phyloP scores from a whole-genome alignment of 2,888 invertebrate genomes.

The Agrotis puta region DNA sequence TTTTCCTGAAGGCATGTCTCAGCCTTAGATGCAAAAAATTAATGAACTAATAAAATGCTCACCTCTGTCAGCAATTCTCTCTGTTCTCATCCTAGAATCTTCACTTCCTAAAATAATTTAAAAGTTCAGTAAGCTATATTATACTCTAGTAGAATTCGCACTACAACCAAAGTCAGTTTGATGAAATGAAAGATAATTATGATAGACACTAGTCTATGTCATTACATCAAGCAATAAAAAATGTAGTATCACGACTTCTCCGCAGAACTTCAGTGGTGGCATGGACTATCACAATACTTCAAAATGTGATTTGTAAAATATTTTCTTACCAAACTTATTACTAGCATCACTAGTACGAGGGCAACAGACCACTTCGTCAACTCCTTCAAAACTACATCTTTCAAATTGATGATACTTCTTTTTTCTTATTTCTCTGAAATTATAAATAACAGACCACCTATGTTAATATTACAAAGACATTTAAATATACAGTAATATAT shows the following conservation, averaged over 20 bases:
- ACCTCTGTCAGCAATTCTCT: conserved; percentile 80
- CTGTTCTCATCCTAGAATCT: conserved; percentile 23
- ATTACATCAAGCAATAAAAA: no score
- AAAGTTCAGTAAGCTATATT: neutral
- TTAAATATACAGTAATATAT: no score
- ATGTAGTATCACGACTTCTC: no score
- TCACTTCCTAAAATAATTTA: conserved; percentile 31
- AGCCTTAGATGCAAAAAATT: neutral
- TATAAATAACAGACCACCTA: neutral
- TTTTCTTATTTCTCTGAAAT: conserved; percentile 73
- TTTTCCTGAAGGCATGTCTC: neutral
- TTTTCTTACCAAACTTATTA: conserved; percentile 74
- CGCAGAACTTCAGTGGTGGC: no score
- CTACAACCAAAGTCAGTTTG: no score
- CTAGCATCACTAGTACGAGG: conserved; percentile 68
- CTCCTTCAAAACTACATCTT: conserved; percentile 85
- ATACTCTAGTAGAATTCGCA: neutral
- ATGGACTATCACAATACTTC: no score
- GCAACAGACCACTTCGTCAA: conserved; percentile 88
- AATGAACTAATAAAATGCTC: conserved; percentile 15
- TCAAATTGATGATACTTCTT: conserved; percentile 73
- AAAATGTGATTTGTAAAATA: neutral
- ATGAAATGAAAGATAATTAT: no score
- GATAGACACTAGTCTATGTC: no score
- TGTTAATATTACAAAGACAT: no score